Percentiles rank a stretch among this genome's conserved stretches.
Evolutionary conservation across 2,888 invertebrate species (phyloP).

Genomic region (Dolichomitus sp.): DNA sequence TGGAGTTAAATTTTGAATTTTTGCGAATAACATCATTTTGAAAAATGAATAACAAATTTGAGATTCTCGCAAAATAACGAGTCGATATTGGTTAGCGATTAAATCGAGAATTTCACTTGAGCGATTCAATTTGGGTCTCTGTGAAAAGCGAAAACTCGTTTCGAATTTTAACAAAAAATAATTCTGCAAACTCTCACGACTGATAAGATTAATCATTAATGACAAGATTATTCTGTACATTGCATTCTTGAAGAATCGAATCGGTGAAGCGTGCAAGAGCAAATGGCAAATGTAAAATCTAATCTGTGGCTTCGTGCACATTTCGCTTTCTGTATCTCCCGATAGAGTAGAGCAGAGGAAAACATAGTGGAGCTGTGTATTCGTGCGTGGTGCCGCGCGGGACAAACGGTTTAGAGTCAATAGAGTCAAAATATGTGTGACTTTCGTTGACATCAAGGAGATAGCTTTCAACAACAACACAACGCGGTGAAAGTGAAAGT

Average conservation of each 20-base stretch:
- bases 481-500: slow-evolving; percentile 30
- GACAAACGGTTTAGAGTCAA: not conserved
- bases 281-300: slow-evolving; percentile 46
- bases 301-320: slow-evolving; percentile 26
- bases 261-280: slow-evolving; percentile 10
- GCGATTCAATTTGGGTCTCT: not conserved
- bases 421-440: not conserved
- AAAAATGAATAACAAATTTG: too few species aligned
- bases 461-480: not conserved
- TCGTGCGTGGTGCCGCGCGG: not conserved
- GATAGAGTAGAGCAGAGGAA: not conserved
- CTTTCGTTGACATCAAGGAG: not conserved
- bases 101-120: too few species aligned
- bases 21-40: too few species aligned
- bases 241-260: not conserved
- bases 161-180: not conserved
- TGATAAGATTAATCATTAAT: too few species aligned
- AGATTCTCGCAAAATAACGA: too few species aligned
- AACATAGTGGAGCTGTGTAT: not conserved
- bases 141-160: not conserved
- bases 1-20: too few species aligned
- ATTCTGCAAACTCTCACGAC: not conserved
- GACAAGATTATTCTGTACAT: not conserved
- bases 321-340: slow-evolving; percentile 40
- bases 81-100: too few species aligned